Percentiles rank a stretch among this genome's conserved stretches.
Conservation (phyloP, 2,113 vertebrate species). For the Nerophis ophidion region DNA sequence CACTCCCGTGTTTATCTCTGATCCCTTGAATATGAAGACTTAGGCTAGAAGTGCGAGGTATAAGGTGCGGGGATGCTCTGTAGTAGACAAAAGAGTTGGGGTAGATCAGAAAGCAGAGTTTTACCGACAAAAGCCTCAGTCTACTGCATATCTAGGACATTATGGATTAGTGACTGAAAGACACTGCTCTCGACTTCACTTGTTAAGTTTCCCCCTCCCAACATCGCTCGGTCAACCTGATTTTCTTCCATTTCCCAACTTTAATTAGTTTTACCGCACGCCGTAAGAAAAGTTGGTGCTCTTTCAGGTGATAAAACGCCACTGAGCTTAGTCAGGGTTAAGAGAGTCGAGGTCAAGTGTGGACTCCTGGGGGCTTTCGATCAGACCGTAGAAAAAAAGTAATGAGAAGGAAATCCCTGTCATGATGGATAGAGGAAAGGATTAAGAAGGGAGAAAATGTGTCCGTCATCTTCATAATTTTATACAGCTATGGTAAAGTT, state of each 20-base stretch:
- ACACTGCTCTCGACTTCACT: constrained; percentile 50
- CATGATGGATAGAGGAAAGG: constrained; percentile 1
- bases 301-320: constrained; percentile 64
- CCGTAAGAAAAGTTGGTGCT: constrained; percentile 50
- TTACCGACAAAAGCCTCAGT: constrained; percentile 52
- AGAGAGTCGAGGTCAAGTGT: constrained; percentile 52
- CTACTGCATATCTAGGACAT: constrained; percentile 62
- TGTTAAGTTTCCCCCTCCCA: constrained; percentile 54
- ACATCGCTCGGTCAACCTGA: constrained; percentile 48
- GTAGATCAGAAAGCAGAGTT: constrained; percentile 57
- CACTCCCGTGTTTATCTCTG: constrained; percentile 47
- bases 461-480: background rate
- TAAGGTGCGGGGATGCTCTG: constrained; percentile 35
- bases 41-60: constrained; percentile 18
- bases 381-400: constrained; percentile 26
- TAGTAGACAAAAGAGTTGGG: constrained; percentile 43
- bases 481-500: background rate
- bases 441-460: background rate
- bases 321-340: constrained; percentile 58
- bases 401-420: constrained; percentile 16
- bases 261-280: constrained; percentile 67
- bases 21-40: constrained; percentile 43
- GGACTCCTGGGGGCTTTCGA: constrained; percentile 34
- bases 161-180: constrained; percentile 61
- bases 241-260: constrained; percentile 40